These are phyloP conservation scores for Fratercula arctica DNA, from an alignment of 2,797 vertebrate species.

Conservation along the genomic window DNA sequence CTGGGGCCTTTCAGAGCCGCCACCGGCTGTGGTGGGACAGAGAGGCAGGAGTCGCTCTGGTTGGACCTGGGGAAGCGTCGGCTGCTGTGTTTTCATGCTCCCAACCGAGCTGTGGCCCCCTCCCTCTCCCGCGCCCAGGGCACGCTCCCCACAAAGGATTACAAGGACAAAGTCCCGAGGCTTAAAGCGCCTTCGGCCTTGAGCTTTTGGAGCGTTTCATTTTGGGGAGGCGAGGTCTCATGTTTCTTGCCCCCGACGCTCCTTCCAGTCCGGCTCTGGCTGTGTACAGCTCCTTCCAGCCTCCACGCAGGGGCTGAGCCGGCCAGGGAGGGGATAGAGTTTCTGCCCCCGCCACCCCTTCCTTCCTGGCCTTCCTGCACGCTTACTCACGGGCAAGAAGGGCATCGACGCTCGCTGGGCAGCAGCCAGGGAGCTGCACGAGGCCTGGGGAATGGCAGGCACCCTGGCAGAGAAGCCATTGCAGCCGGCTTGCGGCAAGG, in stretches of 20 bases:
- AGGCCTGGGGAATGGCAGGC: not conserved
- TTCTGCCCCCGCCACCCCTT: constrained; percentile 21
- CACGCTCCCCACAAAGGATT: not conserved
- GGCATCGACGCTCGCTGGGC: not conserved
- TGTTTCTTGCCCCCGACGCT: not conserved
- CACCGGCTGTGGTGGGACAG: not conserved
- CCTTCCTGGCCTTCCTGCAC: not conserved
- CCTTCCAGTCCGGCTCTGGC: not conserved
- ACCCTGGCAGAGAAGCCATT: not conserved
- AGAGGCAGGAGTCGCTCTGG: not conserved
- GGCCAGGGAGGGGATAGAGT: not conserved
- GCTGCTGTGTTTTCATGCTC: not conserved
- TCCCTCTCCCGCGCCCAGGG: rapidly evolving
- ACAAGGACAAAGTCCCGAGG: not conserved
- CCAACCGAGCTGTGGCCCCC: not conserved
- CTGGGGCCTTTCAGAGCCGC: not conserved
- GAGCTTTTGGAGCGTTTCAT: not conserved
- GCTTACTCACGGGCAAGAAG: constrained; percentile 25
- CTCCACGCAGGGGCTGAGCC: rapidly evolving
- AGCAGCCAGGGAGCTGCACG: not conserved
- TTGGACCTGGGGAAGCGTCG: not conserved
- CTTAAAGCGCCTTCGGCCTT: not conserved
- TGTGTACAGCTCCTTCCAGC: not conserved
- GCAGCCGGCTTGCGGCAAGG: too few relatives aligned
- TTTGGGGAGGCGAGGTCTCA: not conserved